Conservation (phyloP, 2,888 invertebrate species). For the Mythimna impura region DNA sequence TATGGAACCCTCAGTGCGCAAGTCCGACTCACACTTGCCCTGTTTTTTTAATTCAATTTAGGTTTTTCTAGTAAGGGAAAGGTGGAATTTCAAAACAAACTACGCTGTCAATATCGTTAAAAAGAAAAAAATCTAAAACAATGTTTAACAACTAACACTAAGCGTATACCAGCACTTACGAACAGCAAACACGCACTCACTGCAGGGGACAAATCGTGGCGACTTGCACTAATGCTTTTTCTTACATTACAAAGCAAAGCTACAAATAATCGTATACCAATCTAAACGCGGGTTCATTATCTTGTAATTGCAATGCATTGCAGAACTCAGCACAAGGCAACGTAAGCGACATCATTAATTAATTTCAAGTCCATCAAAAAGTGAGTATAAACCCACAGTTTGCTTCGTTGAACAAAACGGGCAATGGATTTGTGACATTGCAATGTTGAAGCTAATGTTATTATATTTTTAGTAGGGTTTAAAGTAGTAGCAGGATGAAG, state of each 20-base stretch:
- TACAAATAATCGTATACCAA: constrained; percentile 53
- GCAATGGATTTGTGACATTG: constrained; percentile 15
- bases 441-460: not conserved
- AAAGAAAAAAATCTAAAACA: not conserved
- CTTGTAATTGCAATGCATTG: constrained; percentile 57
- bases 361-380: constrained; percentile 3
- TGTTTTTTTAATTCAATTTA: too few relatives aligned
- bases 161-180: not conserved
- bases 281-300: constrained; percentile 58
- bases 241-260: constrained; percentile 43
- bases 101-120: too few relatives aligned
- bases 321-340: constrained; percentile 23
- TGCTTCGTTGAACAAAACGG: not conserved
- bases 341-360: not conserved
- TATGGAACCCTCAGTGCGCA: too few relatives aligned
- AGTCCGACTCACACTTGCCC: too few relatives aligned
- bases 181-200: constrained; percentile 6
- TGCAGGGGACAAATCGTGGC: constrained; percentile 29
- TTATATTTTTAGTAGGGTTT: constrained; percentile 17
- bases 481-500: constrained; percentile 51
- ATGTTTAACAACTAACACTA: not conserved
- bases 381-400: accelerated
- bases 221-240: constrained; percentile 39
- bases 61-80: too few relatives aligned
- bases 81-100: too few relatives aligned